Evolutionary conservation across 92 coral and sea anemone genomes (phyloP).

Genomic region (Porites cylindrica): DNA sequence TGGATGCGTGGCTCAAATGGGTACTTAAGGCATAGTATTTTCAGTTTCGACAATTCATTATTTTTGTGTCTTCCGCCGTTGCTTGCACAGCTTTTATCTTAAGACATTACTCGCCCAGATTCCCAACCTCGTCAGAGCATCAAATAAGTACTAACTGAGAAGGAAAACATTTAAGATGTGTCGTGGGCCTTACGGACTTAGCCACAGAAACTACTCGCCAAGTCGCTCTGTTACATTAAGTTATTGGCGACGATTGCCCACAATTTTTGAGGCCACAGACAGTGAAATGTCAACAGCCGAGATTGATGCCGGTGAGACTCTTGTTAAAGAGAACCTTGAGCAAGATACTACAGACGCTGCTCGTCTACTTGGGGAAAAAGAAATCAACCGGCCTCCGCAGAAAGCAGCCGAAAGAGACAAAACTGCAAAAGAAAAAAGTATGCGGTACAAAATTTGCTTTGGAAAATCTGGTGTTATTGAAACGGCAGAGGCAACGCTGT

Average conservation of each 20-base stretch:
- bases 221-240: constrained; percentile 2
- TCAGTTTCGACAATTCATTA: neutral
- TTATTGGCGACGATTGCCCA: constrained; percentile 27
- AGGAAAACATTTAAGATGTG: neutral
- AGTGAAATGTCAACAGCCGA: constrained; percentile 26
- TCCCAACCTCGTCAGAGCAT: no score
- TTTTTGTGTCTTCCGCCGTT: neutral
- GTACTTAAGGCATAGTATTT: no score
- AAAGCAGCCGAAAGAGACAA: neutral
- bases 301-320: neutral
- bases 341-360: no score
- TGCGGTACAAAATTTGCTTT: neutral
- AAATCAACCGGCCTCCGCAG: no score
- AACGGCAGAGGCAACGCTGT: neutral
- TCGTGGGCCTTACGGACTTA: constrained; percentile 24
- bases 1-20: neutral
- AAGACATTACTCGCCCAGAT: no score
- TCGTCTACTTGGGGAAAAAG: neutral
- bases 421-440: neutral
- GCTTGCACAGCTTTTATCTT: no score
- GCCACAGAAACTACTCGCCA: constrained; percentile 28
- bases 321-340: neutral
- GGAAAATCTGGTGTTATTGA: neutral
- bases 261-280: constrained; percentile 28
- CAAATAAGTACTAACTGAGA: neutral